Base-by-base conservation (phyloP, 2,113 vertebrate genomes). In the Aleadryas rufinucha region DNA sequence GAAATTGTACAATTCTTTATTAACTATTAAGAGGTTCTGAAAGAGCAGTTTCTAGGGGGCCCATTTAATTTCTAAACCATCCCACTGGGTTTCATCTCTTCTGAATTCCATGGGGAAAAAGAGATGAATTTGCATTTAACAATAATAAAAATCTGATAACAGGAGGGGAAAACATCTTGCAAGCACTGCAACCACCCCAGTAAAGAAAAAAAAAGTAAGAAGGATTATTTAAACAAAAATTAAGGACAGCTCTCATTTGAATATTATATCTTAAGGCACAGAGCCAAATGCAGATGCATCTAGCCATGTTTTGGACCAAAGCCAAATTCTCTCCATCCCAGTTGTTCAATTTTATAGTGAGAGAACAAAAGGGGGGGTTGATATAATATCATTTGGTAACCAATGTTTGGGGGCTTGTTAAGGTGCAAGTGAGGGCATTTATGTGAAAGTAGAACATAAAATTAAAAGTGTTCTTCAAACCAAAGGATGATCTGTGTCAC, bases 251-350 rank as follows among this genome's bases (percentile, higher is more conserved):
- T 97, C 97, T 93, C 95, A 97, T 97, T 97, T 98, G 96, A 98
- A 97, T 97, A 98, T 98, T 97, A 97, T 97, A 98, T 97, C 96
- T 98, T 97, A 96, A 96, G 98, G 98, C 98, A 97, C 81, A 92
- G 59, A 96, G 97, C 97, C 98, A 98, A 97, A 91, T 98, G 72
- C 39, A 97, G 95, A 98, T 97, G 95, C 87, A 76, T 96, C 95
- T 97, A 97, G 69, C 96, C 96, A 96, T 79, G 96, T 94, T 96
- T 97, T 98, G 98, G 97, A 98, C 70, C 7, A 6, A 24, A 90
- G 96, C 98, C 97, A 98, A 97, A 92, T 90, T 96, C 80, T 93
- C 93, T 95, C 71, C 69, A 88, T 97, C 96, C 96, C 97, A 96
- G 97, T 98, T 97, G 97, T 96, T 98, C 87, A 72, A 93, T 98